Evolutionary conservation across 2,888 invertebrate species (phyloP).

Genomic region (Drosophila atripex): DNA sequence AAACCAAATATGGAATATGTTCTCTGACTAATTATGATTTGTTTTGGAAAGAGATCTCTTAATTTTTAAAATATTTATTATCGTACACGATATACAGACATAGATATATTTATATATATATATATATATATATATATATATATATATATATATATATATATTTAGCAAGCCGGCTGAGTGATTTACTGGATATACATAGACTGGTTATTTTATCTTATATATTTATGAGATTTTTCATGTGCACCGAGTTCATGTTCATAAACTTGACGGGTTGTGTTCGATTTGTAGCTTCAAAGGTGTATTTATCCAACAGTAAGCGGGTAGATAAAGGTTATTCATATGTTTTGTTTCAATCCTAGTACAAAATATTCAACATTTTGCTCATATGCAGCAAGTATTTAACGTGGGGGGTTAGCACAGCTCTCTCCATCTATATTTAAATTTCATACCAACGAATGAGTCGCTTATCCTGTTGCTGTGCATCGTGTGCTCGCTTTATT

Average conservation of each 20-base stretch:
- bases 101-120: conserved; percentile 46
- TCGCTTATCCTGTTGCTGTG: conserved; percentile 33
- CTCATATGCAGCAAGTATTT: conserved; percentile 55
- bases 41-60: background rate
- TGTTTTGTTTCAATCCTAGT: conserved; percentile 59
- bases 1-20: background rate
- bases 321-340: conserved; percentile 57
- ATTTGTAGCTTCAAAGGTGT: conserved; percentile 24
- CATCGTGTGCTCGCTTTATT: conserved; percentile 40
- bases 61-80: conserved; percentile 53
- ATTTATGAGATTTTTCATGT: conserved; percentile 63
- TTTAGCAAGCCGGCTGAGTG: conserved; percentile 47
- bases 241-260: conserved; percentile 44
- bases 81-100: conserved; percentile 66
- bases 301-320: conserved; percentile 53
- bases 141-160: conserved; percentile 44
- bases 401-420: conserved; percentile 26
- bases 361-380: conserved; percentile 71
- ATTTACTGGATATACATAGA: conserved; percentile 49
- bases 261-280: conserved; percentile 35
- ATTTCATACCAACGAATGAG: conserved; percentile 38
- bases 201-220: conserved; percentile 48
- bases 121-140: no score
- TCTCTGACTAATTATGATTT: background rate
- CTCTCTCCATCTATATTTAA: conserved; percentile 39